Percentiles rank a stretch among this genome's conserved stretches.
Evolutionary conservation across 2,888 invertebrate genomes (phyloP).

Genomic region (Scaeva pyrastri): DNA sequence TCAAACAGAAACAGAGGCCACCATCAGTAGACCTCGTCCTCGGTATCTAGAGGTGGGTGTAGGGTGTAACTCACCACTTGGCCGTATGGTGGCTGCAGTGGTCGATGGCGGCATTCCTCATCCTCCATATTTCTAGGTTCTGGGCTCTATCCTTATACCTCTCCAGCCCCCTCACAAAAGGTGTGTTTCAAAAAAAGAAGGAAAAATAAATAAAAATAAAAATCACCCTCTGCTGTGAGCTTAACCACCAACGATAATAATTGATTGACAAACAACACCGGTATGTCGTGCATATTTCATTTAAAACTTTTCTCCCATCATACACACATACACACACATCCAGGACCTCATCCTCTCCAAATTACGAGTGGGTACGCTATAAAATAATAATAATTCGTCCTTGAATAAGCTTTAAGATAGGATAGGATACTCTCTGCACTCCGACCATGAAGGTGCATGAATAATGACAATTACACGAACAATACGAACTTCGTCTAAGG

Average conservation of each 20-base stretch:
- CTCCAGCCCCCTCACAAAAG: not conserved
- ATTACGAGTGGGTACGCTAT: too few relatives aligned
- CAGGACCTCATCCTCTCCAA: not conserved
- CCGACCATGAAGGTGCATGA: slow-evolving; percentile 21
- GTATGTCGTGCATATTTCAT: slow-evolving; percentile 62
- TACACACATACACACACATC: not conserved
- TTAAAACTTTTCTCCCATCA: slow-evolving; percentile 54
- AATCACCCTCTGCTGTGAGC: slow-evolving; percentile 14
- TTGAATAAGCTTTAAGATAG: slow-evolving; percentile 23
- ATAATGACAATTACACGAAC: slow-evolving; percentile 25
- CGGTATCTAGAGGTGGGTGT: too few relatives aligned
- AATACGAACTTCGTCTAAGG: slow-evolving; percentile 7
- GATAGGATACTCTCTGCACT: not conserved
- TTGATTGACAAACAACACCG: slow-evolving; percentile 74
- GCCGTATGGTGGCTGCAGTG: not conserved
- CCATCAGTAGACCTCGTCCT: not conserved
- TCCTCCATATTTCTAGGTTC: not conserved
- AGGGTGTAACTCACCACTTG: slow-evolving; percentile 14
- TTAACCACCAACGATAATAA: slow-evolving; percentile 67
- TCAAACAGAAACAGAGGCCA: slow-evolving; percentile 41
- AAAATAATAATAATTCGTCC: slow-evolving; percentile 28
- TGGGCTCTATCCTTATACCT: not conserved
- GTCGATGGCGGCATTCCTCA: slow-evolving; percentile 33
- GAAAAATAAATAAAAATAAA: too few relatives aligned
- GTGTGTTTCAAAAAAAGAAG: slow-evolving; percentile 46